These are phyloP conservation scores for Nephrocerus scutellatus DNA, from an alignment of 2,888 invertebrate species.

Conservation along the genomic window DNA sequence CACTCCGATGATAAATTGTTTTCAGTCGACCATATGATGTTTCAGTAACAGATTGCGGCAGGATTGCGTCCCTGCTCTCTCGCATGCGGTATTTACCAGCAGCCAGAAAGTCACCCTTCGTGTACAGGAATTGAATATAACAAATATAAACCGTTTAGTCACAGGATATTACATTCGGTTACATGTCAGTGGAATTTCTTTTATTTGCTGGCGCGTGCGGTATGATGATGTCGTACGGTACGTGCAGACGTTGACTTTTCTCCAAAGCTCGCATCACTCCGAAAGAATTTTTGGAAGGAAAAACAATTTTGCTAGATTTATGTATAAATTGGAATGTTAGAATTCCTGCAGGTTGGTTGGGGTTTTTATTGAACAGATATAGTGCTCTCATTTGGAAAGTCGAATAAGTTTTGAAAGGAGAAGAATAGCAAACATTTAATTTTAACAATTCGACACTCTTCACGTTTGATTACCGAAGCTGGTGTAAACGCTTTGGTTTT, in stretches of 20 bases:
- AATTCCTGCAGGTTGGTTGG: conserved; percentile 10
- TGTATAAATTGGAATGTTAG: conserved; percentile 20
- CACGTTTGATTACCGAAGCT: too few relatives aligned
- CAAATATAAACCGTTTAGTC: conserved; percentile 49
- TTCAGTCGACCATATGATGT: conserved; percentile 26
- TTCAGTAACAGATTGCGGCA: conserved; percentile 10
- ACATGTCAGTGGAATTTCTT: conserved; percentile 31
- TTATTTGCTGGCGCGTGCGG: conserved; percentile 17
- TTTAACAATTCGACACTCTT: too few relatives aligned
- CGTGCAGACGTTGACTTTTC: too few relatives aligned
- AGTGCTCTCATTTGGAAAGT: too few relatives aligned
- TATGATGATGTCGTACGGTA: too few relatives aligned
- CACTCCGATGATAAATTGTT: conserved; percentile 24
- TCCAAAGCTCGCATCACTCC: too few relatives aligned
- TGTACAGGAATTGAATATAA: conserved; percentile 41
- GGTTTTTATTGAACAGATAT: too few relatives aligned
- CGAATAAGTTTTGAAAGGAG: too few relatives aligned
- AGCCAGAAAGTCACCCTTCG: conserved; percentile 32
- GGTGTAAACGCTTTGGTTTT: too few relatives aligned
- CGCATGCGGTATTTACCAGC: conserved; percentile 3
- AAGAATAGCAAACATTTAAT: too few relatives aligned
- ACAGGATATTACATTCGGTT: conserved; percentile 48
- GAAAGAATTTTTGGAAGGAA: too few relatives aligned
- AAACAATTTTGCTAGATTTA: too few relatives aligned
- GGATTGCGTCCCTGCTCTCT: neutral